phyloP scores from a whole-genome alignment of 2,888 invertebrate species.

The Amphipoea lucens region DNA sequence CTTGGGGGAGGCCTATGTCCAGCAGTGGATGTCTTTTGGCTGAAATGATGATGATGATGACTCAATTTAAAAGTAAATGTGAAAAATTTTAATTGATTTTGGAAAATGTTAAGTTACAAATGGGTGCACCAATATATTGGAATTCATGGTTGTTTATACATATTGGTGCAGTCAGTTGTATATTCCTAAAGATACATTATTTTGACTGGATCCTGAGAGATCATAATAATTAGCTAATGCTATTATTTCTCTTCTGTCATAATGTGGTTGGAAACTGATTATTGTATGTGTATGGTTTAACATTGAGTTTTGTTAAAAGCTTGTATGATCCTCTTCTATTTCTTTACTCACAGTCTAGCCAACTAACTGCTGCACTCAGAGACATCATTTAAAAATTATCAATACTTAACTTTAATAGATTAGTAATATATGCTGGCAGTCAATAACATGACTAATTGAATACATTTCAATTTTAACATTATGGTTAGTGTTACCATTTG shows the following conservation, averaged over 20 bases:
- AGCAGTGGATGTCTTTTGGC: neutral
- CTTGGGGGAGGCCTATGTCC: neutral
- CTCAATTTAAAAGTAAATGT: slow-evolving; percentile 76
- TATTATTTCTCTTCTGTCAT: slow-evolving; percentile 30
- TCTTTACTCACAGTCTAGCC: slow-evolving; percentile 48
- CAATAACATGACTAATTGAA: neutral
- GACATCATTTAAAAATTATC: slow-evolving; percentile 1
- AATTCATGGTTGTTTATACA: slow-evolving; percentile 45
- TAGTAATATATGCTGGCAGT: neutral
- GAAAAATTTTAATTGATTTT: slow-evolving; percentile 62
- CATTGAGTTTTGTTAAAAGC: slow-evolving; percentile 40
- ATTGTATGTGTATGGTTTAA: slow-evolving; percentile 46
- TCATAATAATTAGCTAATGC: slow-evolving; percentile 45
- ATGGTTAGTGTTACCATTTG: neutral
- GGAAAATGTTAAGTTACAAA: slow-evolving; percentile 38
- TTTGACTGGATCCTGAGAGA: slow-evolving; percentile 30
- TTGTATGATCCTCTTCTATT: slow-evolving; percentile 53
- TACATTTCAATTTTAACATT: neutral
- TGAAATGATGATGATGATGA: slow-evolving; percentile 34
- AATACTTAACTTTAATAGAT: neutral
- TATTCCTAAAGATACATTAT: slow-evolving; percentile 10
- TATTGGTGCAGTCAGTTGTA: slow-evolving; percentile 65
- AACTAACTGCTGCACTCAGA: slow-evolving; percentile 19
- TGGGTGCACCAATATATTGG: slow-evolving; percentile 60
- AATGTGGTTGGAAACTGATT: slow-evolving; percentile 32